phyloP scores from a whole-genome alignment of 2,797 vertebrate genomes.

The Lateolabrax maculatus region DNA sequence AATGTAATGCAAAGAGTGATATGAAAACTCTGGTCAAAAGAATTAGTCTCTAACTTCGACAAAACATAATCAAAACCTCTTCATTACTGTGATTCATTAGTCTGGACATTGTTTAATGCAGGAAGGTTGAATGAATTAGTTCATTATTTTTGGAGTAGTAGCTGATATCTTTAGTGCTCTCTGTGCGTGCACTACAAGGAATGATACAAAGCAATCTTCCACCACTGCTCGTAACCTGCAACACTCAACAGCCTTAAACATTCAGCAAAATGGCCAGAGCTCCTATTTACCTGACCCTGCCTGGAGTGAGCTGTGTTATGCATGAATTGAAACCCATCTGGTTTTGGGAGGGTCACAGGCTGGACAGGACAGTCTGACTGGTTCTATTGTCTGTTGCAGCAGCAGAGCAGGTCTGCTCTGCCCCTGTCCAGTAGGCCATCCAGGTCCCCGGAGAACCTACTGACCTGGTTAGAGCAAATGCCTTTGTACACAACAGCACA shows the following conservation, averaged over 20 bases:
- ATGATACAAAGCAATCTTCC: background rate
- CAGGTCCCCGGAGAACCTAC: constrained; percentile 30
- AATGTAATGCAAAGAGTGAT: background rate
- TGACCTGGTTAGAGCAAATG: constrained; percentile 34
- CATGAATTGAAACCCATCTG: constrained; percentile 27
- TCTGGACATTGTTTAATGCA: background rate
- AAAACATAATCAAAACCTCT: background rate
- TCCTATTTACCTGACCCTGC: constrained; percentile 52
- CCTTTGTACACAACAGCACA: constrained; percentile 15
- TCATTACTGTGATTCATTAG: background rate
- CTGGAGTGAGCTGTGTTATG: background rate
- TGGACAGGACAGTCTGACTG: constrained; percentile 56
- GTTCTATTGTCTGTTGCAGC: constrained; percentile 50
- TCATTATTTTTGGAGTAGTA: no score
- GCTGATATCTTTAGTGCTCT: background rate
- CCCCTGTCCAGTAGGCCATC: constrained; percentile 25
- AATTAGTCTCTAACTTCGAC: background rate
- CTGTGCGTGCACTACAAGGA: background rate
- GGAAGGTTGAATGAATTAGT: background rate
- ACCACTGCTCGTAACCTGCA: background rate
- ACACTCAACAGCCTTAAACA: background rate
- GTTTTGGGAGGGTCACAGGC: constrained; percentile 43
- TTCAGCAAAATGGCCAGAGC: constrained; percentile 85
- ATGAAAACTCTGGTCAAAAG: background rate
- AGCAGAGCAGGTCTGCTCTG: constrained; percentile 43